Evolutionary conservation across 2,888 invertebrate genomes (phyloP).

Genomic region (Ormia ochracea): DNA sequence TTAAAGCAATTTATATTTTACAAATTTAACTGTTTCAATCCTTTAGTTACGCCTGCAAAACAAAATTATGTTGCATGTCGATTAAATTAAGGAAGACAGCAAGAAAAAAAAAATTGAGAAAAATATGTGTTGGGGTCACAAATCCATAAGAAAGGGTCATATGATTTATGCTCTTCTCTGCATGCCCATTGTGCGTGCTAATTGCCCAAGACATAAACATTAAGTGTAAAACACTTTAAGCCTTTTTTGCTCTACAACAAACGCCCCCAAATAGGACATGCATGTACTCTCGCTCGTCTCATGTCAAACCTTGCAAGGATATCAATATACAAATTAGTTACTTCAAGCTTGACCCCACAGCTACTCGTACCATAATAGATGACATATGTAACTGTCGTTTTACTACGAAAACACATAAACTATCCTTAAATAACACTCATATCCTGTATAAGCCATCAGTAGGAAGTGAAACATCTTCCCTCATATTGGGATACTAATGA

Average conservation of each 20-base stretch:
- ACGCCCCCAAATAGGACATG: conserved; percentile 20
- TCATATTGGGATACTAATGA: conserved; percentile 32
- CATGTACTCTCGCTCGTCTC: no score
- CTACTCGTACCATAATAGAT: conserved; percentile 24
- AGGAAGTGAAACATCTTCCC: conserved; percentile 37
- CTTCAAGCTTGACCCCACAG: conserved; percentile 49
- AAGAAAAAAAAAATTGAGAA: no score
- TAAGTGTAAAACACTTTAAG: conserved; percentile 64
- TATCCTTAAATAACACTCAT: conserved; percentile 31
- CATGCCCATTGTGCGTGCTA: conserved; percentile 62
- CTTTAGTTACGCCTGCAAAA: no score
- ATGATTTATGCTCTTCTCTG: conserved; percentile 40
- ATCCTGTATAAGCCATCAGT: conserved; percentile 39
- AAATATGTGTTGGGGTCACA: no score
- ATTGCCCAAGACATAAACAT: conserved; percentile 63
- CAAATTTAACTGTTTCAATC: no score
- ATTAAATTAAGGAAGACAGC: conserved; percentile 2
- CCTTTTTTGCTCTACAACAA: conserved; percentile 21
- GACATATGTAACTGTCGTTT: conserved; percentile 53
- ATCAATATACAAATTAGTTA: conserved; percentile 59
- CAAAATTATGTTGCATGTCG: no score
- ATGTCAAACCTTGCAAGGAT: neutral
- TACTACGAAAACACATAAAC: conserved; percentile 29
- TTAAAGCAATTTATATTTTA: no score
- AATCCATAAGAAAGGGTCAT: conserved; percentile 24